Evolutionary conservation across 2,888 invertebrate genomes (phyloP).

Genomic region (Aleiodes leptofemur): DNA sequence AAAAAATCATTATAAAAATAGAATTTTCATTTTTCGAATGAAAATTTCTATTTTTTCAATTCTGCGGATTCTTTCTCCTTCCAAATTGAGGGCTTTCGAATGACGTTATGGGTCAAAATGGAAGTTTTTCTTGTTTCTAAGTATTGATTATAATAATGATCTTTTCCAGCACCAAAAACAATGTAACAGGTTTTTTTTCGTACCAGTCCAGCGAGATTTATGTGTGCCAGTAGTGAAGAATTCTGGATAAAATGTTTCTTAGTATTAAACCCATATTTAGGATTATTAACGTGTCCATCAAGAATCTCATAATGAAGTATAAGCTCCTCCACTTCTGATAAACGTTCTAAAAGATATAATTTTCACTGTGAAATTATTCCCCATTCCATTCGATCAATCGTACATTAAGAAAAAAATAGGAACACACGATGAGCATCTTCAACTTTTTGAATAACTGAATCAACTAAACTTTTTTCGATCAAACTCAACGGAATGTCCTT

Average conservation of each 20-base stretch:
- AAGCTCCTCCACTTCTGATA: constrained; percentile 73
- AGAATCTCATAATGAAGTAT: constrained; percentile 75
- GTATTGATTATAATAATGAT: constrained; percentile 69
- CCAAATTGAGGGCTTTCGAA: too few relatives aligned
- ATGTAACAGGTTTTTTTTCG: constrained; percentile 83
- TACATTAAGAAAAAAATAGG: background rate
- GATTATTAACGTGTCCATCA: constrained; percentile 76
- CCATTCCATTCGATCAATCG: too few relatives aligned
- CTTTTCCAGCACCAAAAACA: constrained; percentile 94
- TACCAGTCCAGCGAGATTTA: constrained; percentile 80
- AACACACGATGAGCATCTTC: constrained; percentile 65
- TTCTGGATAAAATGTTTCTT: constrained; percentile 87
- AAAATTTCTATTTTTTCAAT: too few relatives aligned
- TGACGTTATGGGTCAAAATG: too few relatives aligned
- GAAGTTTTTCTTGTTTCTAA: too few relatives aligned
- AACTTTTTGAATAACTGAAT: constrained; percentile 66
- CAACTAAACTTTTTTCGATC: constrained; percentile 60
- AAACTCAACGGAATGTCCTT: constrained; percentile 62
- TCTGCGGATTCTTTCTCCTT: too few relatives aligned
- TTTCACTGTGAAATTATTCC: too few relatives aligned
- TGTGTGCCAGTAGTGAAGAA: constrained; percentile 84
- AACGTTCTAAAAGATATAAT: constrained; percentile 57
- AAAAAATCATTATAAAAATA: too few relatives aligned
- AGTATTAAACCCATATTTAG: constrained; percentile 80
- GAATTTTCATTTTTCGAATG: too few relatives aligned